Evolutionary conservation across 1,140 invertebrate species (phyloP).

Genomic region (Drosophila miranda): DNA sequence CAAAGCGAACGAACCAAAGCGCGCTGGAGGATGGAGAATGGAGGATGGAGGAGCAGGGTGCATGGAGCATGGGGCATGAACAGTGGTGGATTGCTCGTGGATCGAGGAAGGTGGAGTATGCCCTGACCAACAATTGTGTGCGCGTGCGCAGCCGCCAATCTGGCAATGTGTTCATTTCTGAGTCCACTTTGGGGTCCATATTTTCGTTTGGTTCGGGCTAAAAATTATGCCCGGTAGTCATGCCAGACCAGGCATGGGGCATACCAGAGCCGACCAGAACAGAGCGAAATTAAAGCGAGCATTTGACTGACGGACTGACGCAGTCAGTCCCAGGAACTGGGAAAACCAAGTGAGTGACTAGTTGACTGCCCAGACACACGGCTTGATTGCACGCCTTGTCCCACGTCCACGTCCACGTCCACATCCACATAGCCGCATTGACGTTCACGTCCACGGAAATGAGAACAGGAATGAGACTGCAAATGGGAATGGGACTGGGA

Average conservation of each 20-base stretch:
- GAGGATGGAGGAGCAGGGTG: conserved; percentile 1
- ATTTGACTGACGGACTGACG: conserved; percentile 56
- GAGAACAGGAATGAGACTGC: conserved; percentile 7
- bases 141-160: conserved; percentile 67
- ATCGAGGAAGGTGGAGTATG: conserved; percentile 3
- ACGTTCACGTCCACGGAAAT: conserved; percentile 32
- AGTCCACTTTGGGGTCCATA: conserved; percentile 45
- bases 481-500: conserved; percentile 22
- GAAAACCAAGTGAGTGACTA: conserved; percentile 41
- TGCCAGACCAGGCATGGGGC: conserved; percentile 39
- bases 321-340: conserved; percentile 45
- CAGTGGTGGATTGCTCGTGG: no score
- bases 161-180: conserved; percentile 73
- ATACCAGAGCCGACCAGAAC: neutral
- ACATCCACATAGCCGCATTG: conserved; percentile 19
- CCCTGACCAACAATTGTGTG: conserved; percentile 52
- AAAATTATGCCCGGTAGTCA: conserved; percentile 81
- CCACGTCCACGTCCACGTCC: conserved; percentile 9
- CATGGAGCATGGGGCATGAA: neutral
- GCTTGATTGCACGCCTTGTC: conserved; percentile 64
- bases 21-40: neutral
- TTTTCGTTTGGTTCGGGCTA: conserved; percentile 45
- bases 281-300: conserved; percentile 44
- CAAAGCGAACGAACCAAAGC: conserved; percentile 31
- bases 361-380: conserved; percentile 51